Evolutionary conservation across 1,140 invertebrate genomes (phyloP).

Genomic region (Lepidostoma basale): DNA sequence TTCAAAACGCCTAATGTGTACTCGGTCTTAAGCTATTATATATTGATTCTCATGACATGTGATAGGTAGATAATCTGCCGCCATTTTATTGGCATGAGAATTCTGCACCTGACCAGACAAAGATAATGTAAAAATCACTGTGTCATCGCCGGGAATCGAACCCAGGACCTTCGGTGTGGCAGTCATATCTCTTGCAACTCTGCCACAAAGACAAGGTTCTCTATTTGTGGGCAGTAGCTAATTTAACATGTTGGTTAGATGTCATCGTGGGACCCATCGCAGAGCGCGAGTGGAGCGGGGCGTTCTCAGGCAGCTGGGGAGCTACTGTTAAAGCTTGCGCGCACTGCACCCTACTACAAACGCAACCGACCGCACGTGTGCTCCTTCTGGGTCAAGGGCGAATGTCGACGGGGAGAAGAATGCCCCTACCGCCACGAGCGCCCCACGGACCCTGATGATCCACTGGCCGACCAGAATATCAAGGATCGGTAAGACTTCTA

Average conservation of each 20-base stretch:
- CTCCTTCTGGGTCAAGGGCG: slow-evolving; percentile 99
- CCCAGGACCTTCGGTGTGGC: too few species aligned
- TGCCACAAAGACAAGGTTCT: too few species aligned
- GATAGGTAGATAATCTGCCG: too few species aligned
- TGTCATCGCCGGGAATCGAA: too few species aligned
- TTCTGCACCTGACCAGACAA: too few species aligned
- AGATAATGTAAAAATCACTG: too few species aligned
- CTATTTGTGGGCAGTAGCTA: too few species aligned
- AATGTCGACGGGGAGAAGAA: slow-evolving; percentile 98
- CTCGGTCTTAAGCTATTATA: too few species aligned
- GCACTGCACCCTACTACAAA: slow-evolving; percentile 98
- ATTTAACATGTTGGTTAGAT: slow-evolving; percentile 52
- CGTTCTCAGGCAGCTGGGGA: slow-evolving; percentile 85
- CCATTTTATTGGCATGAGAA: too few species aligned
- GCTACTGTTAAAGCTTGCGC: slow-evolving; percentile 90
- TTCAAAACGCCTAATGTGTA: too few species aligned
- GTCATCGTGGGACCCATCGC: slow-evolving; percentile 65
- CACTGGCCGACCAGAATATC: slow-evolving; percentile 98
- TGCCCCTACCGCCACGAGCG: slow-evolving; percentile 99
- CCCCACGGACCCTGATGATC: slow-evolving; percentile 99
- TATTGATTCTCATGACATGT: too few species aligned
- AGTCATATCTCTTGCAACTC: too few species aligned
- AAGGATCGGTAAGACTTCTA: slow-evolving; percentile 75
- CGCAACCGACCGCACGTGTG: slow-evolving; percentile 98
- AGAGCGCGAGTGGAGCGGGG: slow-evolving; percentile 68